Base-by-base conservation (phyloP, 2,113 vertebrate genomes). In the Isichthys henryi region DNA sequence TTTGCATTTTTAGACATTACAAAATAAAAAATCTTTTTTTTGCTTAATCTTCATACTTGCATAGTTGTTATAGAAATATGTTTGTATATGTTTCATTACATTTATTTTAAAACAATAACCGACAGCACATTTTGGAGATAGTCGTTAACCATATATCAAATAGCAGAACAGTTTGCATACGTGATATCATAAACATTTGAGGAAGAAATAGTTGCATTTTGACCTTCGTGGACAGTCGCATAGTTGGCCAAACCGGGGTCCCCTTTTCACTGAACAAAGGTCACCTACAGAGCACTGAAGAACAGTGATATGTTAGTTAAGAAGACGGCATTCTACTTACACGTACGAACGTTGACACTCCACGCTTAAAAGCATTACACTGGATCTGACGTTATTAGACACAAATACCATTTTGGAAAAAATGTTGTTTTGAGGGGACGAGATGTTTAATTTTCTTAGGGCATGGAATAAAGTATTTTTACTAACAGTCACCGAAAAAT, bases 191-290 rank as follows among this genome's bases (percentile, higher is more conserved):
- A 92, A 88, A 66, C 91, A 92, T 48, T 89, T 91, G 31, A 92
- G 88, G 88, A 92, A 92, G 49, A 91, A 90, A 45, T 80, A 19
- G 89, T 89, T 92, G 88, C 91, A 91, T 50, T 89, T 90, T 15
- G 89, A 85, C 8, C 85, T 80, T 23, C 56, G 56, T 27, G 91
- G 91, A 86, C 91, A 92, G 91, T 92, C 89, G n/a, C 91, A 92
- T 27, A 92, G 89, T 56, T 90, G 90, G 80, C 91, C 89, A 35
- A 90, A 92, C 4, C 88, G 89, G 11, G 91, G 31, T 45, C 90
- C 90, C 52, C 89, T 92, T 77, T 92, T 92, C 89, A 91, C 52
- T 50, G 88, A 90, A 74, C 91, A 91, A 89, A 77, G 91, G 27
- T 89, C 90, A 8, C 91, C 90, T 31, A 91, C 85, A 21, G 45